These are phyloP conservation scores for Drosophila tristis DNA, from an alignment of 1,140 invertebrate genomes.

Conservation along the genomic window DNA sequence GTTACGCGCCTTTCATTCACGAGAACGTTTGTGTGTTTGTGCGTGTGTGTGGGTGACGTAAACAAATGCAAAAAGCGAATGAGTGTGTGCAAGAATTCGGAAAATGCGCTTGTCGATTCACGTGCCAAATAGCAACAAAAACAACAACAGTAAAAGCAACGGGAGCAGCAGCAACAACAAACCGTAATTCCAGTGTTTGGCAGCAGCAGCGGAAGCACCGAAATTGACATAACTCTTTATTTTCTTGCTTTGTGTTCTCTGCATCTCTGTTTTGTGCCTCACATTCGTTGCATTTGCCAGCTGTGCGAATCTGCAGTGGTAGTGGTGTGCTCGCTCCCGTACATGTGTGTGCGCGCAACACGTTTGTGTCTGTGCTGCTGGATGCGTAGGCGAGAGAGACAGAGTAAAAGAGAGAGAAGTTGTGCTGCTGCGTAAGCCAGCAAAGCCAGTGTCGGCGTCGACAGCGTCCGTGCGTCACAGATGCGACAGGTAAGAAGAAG, in stretches of 20 bases:
- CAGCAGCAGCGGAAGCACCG: background rate
- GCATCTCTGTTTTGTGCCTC: constrained; percentile 65
- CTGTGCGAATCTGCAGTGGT: constrained; percentile 53
- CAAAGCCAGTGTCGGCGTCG: constrained; percentile 12
- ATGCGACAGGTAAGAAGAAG: constrained; percentile 57
- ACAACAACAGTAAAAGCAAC: constrained; percentile 20
- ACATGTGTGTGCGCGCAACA: constrained; percentile 58
- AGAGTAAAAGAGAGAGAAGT: constrained; percentile 8
- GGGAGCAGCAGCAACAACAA: background rate
- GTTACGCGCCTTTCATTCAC: constrained; percentile 56
- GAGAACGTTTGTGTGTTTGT: constrained; percentile 22
- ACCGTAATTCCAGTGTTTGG: constrained; percentile 1
- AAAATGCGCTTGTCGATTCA: constrained; percentile 60
- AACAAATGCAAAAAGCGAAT: constrained; percentile 66
- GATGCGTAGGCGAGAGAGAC: constrained; percentile 51
- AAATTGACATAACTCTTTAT: constrained; percentile 48
- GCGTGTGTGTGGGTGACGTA: constrained; percentile 59
- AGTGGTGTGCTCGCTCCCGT: constrained; percentile 18
- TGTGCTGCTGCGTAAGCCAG: background rate
- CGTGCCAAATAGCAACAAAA: constrained; percentile 61
- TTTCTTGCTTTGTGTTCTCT: constrained; percentile 58
- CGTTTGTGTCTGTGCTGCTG: constrained; percentile 60
- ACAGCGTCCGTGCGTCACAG: constrained; percentile 27
- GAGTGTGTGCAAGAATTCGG: constrained; percentile 46
- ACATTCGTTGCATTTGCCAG: constrained; percentile 65